Base-by-base conservation (phyloP, 2,888 invertebrate species). In the Drosophila atripex region DNA sequence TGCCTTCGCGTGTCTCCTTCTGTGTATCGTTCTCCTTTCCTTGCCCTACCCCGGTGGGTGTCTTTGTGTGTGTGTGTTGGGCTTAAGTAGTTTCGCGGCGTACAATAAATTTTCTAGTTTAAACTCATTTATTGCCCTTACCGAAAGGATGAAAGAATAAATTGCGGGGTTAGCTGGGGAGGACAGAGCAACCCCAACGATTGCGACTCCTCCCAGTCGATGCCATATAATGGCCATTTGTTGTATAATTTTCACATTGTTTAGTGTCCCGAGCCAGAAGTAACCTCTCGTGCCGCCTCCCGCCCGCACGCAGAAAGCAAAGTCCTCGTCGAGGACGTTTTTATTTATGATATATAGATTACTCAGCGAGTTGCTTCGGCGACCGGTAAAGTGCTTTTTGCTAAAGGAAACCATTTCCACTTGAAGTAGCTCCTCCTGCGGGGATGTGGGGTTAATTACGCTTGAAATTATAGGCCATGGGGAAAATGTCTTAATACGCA, bases 191-290 rank as follows among this genome's bases (percentile, higher is more conserved):
- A 50, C 18, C 18, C 53, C 50, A 60, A 60, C 60, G 60, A 60
- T 30, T 30, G 11, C n/a, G 18, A 14, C 71, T 59, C 71, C 70
- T 25, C 69, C 70, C 50, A 51, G 3, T 21, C 75, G 57, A 66
- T 74, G 39, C 63, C 73, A 63, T 73, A 73, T 80, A 84, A 86
- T 84, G 73, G 76, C 85, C 79, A 76, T 82, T 82, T 82, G 80
- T 82, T 82, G 82, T 82, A 82, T 82, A 82, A 82, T 87, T 87
- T 87, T 85, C 82, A 87, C 87, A 82, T 87, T 82, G 82, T 84
- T 82, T 86, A 71, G 69, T 74, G 87, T 83, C 77, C 68, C 60
- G 57, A 38, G 59, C 38, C 23, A 32, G 53, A 59, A 75, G 83
- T 66, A 76, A 65, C 60, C 61, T 54, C 64, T 59, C 39, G 32